These are phyloP conservation scores for Salmo trutta DNA, from an alignment of 2,797 vertebrate species.

Conservation along the genomic window DNA sequence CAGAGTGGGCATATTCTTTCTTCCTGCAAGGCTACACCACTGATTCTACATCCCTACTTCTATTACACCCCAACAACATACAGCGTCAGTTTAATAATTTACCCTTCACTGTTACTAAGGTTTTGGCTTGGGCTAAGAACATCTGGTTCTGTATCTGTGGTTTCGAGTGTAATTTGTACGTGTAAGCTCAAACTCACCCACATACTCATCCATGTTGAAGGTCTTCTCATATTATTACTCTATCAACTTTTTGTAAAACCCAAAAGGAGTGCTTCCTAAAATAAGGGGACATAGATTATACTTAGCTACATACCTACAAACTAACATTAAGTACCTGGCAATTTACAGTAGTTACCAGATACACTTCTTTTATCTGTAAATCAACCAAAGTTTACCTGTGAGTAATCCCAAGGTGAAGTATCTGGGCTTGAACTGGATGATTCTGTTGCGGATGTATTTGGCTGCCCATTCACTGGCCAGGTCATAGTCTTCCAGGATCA, in stretches of 20 bases:
- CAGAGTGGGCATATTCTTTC: not conserved
- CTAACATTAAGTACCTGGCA: too few relatives aligned
- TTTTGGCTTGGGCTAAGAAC: not conserved
- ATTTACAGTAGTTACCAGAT: too few relatives aligned
- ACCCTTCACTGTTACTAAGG: not conserved
- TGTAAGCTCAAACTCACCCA: conserved; percentile 79
- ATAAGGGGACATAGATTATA: not conserved
- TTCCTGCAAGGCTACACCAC: not conserved
- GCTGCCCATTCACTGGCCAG: conserved; percentile 96
- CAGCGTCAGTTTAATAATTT: too few relatives aligned
- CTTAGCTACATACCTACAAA: not conserved
- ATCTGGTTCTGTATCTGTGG: not conserved
- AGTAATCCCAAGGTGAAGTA: conserved; percentile 93
- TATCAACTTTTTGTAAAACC: conserved; percentile 92
- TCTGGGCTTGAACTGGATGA: conserved; percentile 86
- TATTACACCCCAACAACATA: too few relatives aligned
- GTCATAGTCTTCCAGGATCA: conserved; percentile 93
- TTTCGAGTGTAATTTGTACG: not conserved
- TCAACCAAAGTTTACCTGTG: conserved; percentile 77
- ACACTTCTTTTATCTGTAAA: not conserved
- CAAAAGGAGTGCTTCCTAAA: conserved; percentile 91
- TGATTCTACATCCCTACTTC: not conserved
- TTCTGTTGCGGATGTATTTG: conserved; percentile 95
- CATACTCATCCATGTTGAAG: conserved; percentile 99
- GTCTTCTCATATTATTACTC: conserved; percentile 97